Base-by-base conservation (phyloP, 2,888 invertebrate species). In the Pyrrhia umbra region DNA sequence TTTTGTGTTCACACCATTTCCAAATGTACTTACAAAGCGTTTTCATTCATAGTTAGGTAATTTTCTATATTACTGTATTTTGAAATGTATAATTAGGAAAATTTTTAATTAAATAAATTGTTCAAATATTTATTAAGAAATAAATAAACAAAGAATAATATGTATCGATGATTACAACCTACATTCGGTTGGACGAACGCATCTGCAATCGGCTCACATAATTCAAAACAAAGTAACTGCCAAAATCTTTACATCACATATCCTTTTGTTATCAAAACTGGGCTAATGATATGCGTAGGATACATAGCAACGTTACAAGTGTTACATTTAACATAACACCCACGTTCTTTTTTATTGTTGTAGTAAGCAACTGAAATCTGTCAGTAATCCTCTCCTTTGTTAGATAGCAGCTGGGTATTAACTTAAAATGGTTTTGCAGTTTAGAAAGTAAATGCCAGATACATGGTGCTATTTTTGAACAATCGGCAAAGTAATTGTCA, bases 221-320 rank as follows among this genome's bases (percentile, higher is more conserved):
- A 66, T 61, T 67, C 51, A 63, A 47, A 72, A 65, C 63, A 64
- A 56, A 64, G 60, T 65, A 66, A 37, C 55, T 54, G 55, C 58
- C 60, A 59, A 77, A 71, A 71, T 51, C 57, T 75, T 80, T 71
- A 68, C 79, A 76, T 68, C 70, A 80, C 52, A 51, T 8, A 57
- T 75, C 66, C 77, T 80, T 83, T 84, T 80, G 79, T 79, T 63
- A 49, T 37, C 13, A 60, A 54, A 75, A 82, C 62, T 81, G 60
- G 85, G 84, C 69, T 86, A 87, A 86, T 80, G 45, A 58, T 75
- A 85, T 85, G 84, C 83, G 85, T 85, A 85, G 83, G 84, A 77
- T 72, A 75, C 75, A 75, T 51, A 60, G 55, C 50, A 39, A 65
- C 42, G 45, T 61, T 67, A 75, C 68, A 75, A 72, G 62, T 72